These are phyloP conservation scores for Mamestra brassicae DNA, from an alignment of 2,888 invertebrate genomes.

Conservation along the genomic window DNA sequence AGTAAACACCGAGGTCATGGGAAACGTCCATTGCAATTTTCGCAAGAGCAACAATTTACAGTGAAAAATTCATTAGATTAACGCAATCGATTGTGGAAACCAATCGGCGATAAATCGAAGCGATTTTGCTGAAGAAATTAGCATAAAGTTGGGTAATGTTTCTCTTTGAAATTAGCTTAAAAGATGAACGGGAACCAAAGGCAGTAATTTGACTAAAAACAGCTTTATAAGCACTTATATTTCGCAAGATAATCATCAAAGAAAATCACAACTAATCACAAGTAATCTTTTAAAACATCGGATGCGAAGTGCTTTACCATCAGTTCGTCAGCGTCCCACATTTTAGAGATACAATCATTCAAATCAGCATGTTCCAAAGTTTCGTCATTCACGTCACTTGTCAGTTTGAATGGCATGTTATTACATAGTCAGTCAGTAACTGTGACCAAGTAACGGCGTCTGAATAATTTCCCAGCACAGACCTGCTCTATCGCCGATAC, in stretches of 20 bases:
- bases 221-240: background rate
- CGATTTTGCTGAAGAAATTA: slow-evolving; percentile 53
- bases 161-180: slow-evolving; percentile 23
- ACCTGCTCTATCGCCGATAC: slow-evolving; percentile 53
- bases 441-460: slow-evolving; percentile 49
- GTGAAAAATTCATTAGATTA: slow-evolving; percentile 60
- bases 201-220: background rate
- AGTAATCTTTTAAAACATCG: slow-evolving; percentile 32
- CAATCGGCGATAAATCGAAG: slow-evolving; percentile 55
- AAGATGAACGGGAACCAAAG: slow-evolving; percentile 11
- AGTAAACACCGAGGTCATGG: slow-evolving; percentile 55
- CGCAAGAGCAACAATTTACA: slow-evolving; percentile 55
- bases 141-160: slow-evolving; percentile 53
- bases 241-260: slow-evolving; percentile 27
- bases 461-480: slow-evolving; percentile 60
- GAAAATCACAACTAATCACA: slow-evolving; percentile 29
- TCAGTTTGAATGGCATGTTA: slow-evolving; percentile 56
- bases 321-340: slow-evolving; percentile 30
- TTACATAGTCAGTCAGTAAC: slow-evolving; percentile 57
- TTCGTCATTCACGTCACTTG: slow-evolving; percentile 52
- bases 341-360: slow-evolving; percentile 41
- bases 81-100: slow-evolving; percentile 61
- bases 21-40: slow-evolving; percentile 60
- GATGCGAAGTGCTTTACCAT: slow-evolving; percentile 31
- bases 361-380: slow-evolving; percentile 42